Conservation (phyloP, 2,888 invertebrate species). For the Apamea monoglypha region DNA sequence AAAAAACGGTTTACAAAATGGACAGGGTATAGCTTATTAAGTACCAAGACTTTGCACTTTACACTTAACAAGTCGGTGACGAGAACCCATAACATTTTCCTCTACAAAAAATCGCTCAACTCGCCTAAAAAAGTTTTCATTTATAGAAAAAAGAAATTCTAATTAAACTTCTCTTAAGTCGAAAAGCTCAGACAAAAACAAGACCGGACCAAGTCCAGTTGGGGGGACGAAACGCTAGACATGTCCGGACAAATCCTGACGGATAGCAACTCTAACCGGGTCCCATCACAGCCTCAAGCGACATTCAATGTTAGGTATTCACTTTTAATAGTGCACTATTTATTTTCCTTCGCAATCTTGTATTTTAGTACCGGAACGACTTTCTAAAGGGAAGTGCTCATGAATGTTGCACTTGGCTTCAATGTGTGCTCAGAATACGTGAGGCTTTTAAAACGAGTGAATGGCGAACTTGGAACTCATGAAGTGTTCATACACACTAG, state of each 20-base stretch:
- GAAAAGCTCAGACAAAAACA: not conserved
- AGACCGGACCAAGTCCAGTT: not conserved
- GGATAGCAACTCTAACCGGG: not conserved
- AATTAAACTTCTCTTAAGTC: too few relatives aligned
- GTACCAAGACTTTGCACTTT: too few relatives aligned
- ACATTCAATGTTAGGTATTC: not conserved
- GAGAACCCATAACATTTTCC: not conserved
- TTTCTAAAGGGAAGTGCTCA: constrained; percentile 12
- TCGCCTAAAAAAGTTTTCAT: not conserved
- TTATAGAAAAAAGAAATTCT: not conserved
- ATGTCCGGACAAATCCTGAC: not conserved
- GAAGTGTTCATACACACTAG: not conserved
- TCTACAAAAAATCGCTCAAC: not conserved
- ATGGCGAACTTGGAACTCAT: not conserved
- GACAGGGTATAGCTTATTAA: too few relatives aligned
- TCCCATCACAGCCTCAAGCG: not conserved
- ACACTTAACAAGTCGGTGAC: not conserved
- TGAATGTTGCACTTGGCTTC: constrained; percentile 7
- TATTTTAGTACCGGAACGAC: not conserved
- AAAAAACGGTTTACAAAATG: too few relatives aligned
- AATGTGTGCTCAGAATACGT: constrained; percentile 4
- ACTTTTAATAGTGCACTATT: not conserved
- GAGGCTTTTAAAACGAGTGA: not conserved
- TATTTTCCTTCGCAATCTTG: not conserved
- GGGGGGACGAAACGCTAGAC: not conserved